These are phyloP conservation scores for Ammodytes marinus DNA, from an alignment of 2,113 vertebrate species.

Conservation along the genomic window DNA sequence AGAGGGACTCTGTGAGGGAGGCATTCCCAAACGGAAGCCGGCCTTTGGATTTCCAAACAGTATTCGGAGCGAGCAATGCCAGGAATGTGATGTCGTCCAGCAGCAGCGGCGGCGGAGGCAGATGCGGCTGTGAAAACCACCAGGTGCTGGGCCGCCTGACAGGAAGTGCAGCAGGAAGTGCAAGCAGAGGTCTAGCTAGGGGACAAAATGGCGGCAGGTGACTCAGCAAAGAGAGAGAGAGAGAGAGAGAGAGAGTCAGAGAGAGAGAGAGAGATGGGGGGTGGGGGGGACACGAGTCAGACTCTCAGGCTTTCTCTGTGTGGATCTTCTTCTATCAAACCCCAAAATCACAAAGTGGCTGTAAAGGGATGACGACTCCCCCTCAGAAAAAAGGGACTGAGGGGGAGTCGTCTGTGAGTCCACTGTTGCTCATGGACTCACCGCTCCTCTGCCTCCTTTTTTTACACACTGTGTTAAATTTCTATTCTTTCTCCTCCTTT, in stretches of 20 bases:
- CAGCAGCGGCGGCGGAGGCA: neutral
- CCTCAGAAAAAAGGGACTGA: slow-evolving; percentile 35
- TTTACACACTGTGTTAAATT: slow-evolving; percentile 82
- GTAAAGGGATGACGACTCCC: slow-evolving; percentile 61
- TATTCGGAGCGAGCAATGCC: slow-evolving; percentile 70
- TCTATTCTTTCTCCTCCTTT: slow-evolving; percentile 83
- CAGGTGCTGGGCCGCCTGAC: slow-evolving; percentile 66
- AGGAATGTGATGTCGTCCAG: slow-evolving; percentile 77
- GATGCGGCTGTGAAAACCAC: slow-evolving; percentile 61
- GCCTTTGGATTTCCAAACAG: slow-evolving; percentile 72
- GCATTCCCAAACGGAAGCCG: slow-evolving; percentile 80
- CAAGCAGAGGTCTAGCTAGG: slow-evolving; percentile 39
- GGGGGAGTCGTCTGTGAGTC: no score
- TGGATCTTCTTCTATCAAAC: slow-evolving; percentile 25
- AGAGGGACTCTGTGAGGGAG: slow-evolving; percentile 77
- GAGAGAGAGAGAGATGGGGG: no score
- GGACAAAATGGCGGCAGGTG: slow-evolving; percentile 74
- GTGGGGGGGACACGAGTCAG: neutral
- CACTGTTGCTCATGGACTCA: slow-evolving; percentile 40
- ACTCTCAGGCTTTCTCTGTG: slow-evolving; percentile 13
- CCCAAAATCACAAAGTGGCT: slow-evolving; percentile 33
- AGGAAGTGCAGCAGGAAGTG: slow-evolving; percentile 71
- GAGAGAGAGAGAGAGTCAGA: neutral
- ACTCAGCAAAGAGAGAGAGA: slow-evolving; percentile 60
- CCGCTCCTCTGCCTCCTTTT: slow-evolving; percentile 50